Evolutionary conservation across 2,113 vertebrate species (phyloP).

Genomic region (Proteles cristata): DNA sequence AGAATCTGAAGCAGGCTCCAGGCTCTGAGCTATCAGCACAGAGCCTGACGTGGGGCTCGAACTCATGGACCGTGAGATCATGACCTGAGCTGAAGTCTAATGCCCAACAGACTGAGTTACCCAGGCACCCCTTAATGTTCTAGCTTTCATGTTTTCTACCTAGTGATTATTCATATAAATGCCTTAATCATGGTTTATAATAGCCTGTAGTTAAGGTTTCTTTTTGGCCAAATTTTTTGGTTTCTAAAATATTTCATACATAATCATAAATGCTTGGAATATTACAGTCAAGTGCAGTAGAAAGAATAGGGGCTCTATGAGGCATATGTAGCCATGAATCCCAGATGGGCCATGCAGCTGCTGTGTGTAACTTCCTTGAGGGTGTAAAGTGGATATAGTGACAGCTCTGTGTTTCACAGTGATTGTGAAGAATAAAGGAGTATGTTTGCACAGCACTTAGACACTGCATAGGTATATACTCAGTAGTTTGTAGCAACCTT

Average conservation of each 20-base stretch:
- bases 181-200: neutral
- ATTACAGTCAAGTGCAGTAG: neutral
- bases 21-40: too few species aligned
- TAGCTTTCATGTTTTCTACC: neutral
- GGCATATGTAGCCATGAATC: neutral
- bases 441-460: neutral
- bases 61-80: too few species aligned
- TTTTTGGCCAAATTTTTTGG: neutral
- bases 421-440: neutral
- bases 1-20: too few species aligned
- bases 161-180: neutral
- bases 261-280: neutral
- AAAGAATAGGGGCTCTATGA: neutral
- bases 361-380: neutral
- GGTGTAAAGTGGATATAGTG: neutral
- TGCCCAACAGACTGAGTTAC: too few species aligned
- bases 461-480: neutral
- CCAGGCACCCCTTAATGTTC: neutral
- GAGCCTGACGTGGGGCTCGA: too few species aligned
- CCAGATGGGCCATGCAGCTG: fast-evolving
- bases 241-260: conserved; percentile 40
- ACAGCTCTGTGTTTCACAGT: neutral
- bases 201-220: neutral
- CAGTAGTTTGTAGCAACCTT: neutral
- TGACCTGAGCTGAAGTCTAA: too few species aligned